These are phyloP conservation scores for Drosophila prostipennis DNA, from an alignment of 2,888 invertebrate genomes.

Conservation along the genomic window DNA sequence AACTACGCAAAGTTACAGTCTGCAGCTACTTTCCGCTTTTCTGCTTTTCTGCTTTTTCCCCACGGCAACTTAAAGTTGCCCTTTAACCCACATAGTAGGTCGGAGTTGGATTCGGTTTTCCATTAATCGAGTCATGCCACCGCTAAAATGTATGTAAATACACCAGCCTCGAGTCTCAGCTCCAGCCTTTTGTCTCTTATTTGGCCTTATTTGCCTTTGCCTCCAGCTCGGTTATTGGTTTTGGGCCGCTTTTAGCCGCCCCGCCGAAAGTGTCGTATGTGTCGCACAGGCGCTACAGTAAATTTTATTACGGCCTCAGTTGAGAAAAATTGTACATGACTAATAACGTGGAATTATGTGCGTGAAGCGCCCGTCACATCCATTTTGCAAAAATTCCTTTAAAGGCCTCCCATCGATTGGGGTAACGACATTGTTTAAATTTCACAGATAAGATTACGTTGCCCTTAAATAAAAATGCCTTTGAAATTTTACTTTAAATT, in stretches of 20 bases:
- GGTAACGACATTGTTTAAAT: not conserved
- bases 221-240: conserved; percentile 30
- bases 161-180: conserved; percentile 15
- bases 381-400: conserved; percentile 25
- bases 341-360: conserved; percentile 61
- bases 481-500: not conserved
- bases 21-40: conserved; percentile 21
- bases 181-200: not conserved
- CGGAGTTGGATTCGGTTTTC: not conserved
- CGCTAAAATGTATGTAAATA: conserved; percentile 40
- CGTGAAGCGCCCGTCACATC: conserved; percentile 47
- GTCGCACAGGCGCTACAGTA: conserved; percentile 40
- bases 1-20: conserved; percentile 47
- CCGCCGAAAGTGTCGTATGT: conserved; percentile 18
- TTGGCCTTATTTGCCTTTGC: conserved; percentile 19
- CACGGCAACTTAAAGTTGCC: conserved; percentile 20
- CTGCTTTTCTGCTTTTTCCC: conserved; percentile 1
- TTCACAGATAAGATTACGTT: conserved; percentile 9
- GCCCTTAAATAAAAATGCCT: conserved; percentile 1
- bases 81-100: conserved; percentile 5
- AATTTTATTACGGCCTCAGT: conserved; percentile 69
- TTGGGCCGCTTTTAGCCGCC: conserved; percentile 33
- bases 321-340: conserved; percentile 73
- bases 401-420: conserved; percentile 20
- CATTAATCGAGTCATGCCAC: conserved; percentile 45